Base-by-base conservation (phyloP, 1,140 invertebrate genomes). In the Polyergus mexicanus region DNA sequence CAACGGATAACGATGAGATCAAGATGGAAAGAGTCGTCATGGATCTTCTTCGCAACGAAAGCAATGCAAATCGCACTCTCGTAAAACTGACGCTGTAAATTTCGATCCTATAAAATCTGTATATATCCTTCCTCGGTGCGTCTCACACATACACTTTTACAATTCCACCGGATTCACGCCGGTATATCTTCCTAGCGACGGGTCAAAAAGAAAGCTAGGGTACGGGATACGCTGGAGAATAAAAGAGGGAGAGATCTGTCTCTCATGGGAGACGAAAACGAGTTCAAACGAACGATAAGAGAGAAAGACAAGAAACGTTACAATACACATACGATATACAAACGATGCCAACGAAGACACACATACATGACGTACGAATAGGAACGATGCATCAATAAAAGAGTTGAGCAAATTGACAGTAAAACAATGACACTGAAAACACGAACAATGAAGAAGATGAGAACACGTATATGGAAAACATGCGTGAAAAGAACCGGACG, bases 261-360 rank as follows among this genome's bases (percentile, higher is more conserved):
- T 22, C 19, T 51, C 62, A 28, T 16, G 44, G 28, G 38, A 44
- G 51, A 60, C 41, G 38, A 25, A 25, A 13, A 44, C 44, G 35
- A 72, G 6, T 44, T 41, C 54, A 28, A 74, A 72, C 56, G 68
- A 74, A 80, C 32, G 22, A 41, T 72, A 60, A 74, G 44, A 83
- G 78, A 83, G 35, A 83, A 19, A 51, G 47, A 51, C 47, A 51
- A 32, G 78, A 32, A 60, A 83, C 28, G 68, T 83, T 83, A 60
- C 68, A 83, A 83, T 41, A 80, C 35, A 69, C 77, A 80, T 80
- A 56, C 22, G 78, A 81, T 68, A 72, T 25, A 83, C n/a, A 83
- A 83, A 83, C 35, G 68, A 83, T 68, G 60, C 38, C 38, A 74
- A 74, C 63, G 63, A 80, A 80, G 44, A 78, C 22, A 81, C 41